Percentiles rank a stretch among this genome's conserved stretches.
Evolutionary conservation across 2,113 vertebrate species (phyloP).

Genomic region (Mellivora capensis): DNA sequence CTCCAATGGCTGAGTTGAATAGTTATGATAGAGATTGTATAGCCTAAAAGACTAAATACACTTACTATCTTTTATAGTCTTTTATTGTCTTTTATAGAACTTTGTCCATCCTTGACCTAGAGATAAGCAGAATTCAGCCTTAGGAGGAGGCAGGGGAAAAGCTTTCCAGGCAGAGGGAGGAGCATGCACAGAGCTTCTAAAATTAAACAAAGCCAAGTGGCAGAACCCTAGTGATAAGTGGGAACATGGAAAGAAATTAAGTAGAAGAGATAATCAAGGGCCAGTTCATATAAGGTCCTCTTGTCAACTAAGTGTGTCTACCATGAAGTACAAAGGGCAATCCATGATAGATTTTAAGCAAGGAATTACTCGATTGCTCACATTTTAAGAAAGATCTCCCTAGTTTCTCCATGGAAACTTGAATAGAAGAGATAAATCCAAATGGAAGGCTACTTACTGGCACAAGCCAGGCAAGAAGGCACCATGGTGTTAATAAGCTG

Average conservation of each 20-base stretch:
- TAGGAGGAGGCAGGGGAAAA: neutral
- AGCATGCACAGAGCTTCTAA: neutral
- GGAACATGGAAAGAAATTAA: neutral
- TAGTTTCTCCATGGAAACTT: neutral
- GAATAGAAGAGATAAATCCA: neutral
- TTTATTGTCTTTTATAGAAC: neutral
- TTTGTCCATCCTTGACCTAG: neutral
- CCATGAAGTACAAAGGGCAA: neutral
- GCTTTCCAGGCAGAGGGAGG: neutral
- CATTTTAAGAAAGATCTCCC: neutral
- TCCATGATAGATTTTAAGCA: neutral
- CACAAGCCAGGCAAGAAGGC: neutral
- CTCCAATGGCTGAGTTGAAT: neutral
- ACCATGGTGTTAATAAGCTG: neutral
- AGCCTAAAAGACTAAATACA: neutral
- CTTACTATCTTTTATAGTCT: neutral
- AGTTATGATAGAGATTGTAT: neutral
- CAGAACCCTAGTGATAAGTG: neutral
- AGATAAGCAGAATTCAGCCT: neutral
- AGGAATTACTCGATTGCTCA: neutral
- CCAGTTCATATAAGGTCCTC: neutral
- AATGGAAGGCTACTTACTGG: neutral
- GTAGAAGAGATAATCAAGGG: neutral
- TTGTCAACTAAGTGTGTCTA: neutral
- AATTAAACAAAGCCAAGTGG: no score